Evolutionary conservation across 2,888 invertebrate genomes (phyloP), one percentile per base, ranked within the genome.

Genomic region (Morpho achilles): DNA sequence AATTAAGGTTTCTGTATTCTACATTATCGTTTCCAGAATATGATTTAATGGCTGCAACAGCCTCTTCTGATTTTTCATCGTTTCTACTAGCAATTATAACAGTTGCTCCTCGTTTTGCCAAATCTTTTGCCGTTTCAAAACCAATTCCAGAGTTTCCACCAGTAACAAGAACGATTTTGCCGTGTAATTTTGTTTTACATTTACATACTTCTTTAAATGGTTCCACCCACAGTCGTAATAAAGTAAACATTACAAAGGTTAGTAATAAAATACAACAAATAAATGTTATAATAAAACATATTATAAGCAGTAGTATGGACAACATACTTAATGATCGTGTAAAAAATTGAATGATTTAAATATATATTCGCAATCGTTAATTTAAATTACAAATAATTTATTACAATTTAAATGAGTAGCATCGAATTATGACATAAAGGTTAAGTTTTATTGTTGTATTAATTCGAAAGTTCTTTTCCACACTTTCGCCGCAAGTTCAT

Each of bases 71-170:
- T 81, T 92, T 94, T 7, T 90, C 73, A 72, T 93, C 85, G 78
- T 96, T 92, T 64, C 96, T 90, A 74, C 96, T 96, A 1, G 96
- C 97, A 93, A 97, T 95, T 16, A 16, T 16, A 16, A 16, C 16
- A 16, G 16, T 16, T 1, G 16, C 16, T 16, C 16, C 16, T 16
- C 16, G 16, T 16, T 16, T 16, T 16, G 16, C 16, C 16, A 16
- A 16, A 16, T 94, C 94, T 59, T 86, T 84, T 0, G 93, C 95
- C 0, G 95, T 94, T 82, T 95, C 95, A 74, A 94, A 93, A 2
- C 97, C 97, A 59, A 97, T 95, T 2, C 97, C 97, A 1, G 94
- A 93, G 78, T 96, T 96, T 0, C 95, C 93, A 7, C 97, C 97
- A 0, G 97, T 97, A 6, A 97, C 87, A 47, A 97, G 91, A 0